Evolutionary conservation across 2,113 vertebrate species (phyloP), one percentile per base, ranked within the genome.

Genomic region (Alexandromys fortis): DNA sequence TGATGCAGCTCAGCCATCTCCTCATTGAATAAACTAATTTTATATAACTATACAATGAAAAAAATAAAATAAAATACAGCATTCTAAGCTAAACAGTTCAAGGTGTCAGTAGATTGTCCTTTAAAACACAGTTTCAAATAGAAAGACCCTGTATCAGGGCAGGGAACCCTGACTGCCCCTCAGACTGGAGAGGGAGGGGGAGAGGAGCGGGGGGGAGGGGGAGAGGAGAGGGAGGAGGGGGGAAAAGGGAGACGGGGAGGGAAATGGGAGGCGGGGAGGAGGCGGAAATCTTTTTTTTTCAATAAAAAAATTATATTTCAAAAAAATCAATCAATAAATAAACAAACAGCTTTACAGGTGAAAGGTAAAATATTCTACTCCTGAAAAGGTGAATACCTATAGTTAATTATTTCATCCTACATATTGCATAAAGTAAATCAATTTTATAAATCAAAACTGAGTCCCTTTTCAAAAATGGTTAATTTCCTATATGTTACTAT

Each of bases 391-490:
- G 49, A 86, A 49, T 47, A 77, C 33, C 52, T 61, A 0, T 35
- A 28, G 7, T 49, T n/a, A 81, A 28, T 77, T 35, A 89, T 88
- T 89, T 38, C 49, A 6, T 35, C 35, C 0, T 82, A 10, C 16
- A 16, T 24, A 73, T 55, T 49, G 78, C 14, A 68, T 24, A 96
- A 96, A 78, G 35, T 0, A 91, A 82, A 85, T 70, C 35, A 67
- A 33, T 55, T 86, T 42, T 83, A 10, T 82, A 94, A 95, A 67
- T 73, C 77, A 95, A 96, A 95, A 86, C 45, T 55, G 86, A 88
- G 63, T 42, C 1, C 83, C 42, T 72, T 61, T 78, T 89, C 33
- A 90, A 76, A 68, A 95, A 82, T n/a, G n/a, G 8, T 7, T 70
- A 72, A 76, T 65, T 73, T 87, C 22, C 42, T 83, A 47, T 65